Conservation (phyloP, 2,113 vertebrate genomes). For the Aegithalos caudatus region DNA sequence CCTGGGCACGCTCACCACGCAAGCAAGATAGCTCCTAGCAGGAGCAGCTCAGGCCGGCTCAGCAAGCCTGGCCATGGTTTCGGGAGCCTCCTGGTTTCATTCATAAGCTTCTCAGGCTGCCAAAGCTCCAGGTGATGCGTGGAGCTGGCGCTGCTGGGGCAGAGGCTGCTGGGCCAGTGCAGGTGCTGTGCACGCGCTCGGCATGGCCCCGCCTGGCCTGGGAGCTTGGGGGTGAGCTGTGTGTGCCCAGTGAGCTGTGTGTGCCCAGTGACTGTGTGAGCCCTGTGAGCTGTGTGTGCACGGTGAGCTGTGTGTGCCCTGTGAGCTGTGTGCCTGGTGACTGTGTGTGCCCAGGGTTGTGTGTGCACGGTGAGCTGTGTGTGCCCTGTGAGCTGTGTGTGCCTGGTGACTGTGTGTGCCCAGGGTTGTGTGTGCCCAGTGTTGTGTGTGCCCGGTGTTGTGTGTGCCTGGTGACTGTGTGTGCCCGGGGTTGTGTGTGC, state of each 20-base stretch:
- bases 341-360: not conserved
- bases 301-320: no score
- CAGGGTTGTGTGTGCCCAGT: not conserved
- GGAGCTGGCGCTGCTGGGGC: accelerated
- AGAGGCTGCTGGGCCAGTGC: accelerated
- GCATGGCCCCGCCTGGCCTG: accelerated
- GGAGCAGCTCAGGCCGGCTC: not conserved
- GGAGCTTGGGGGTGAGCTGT: not conserved
- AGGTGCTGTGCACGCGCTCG: accelerated
- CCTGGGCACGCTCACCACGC: not conserved
- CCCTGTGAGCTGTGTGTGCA: no score
- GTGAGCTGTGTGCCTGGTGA: no score
- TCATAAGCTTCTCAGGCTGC: not conserved
- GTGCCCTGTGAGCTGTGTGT: not conserved
- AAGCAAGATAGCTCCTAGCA: not conserved
- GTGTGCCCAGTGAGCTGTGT: not conserved
- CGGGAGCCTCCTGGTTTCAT: not conserved
- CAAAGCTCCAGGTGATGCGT: not conserved
- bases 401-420: no score
- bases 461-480: not conserved
- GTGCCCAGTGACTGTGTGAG: not conserved
- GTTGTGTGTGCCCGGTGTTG: not conserved
- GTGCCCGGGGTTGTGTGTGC: not conserved
- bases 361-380: no score
- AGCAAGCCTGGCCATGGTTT: not conserved